These are phyloP conservation scores for Indicator maculatus DNA, from an alignment of 2,113 vertebrate species.

Conservation along the genomic window DNA sequence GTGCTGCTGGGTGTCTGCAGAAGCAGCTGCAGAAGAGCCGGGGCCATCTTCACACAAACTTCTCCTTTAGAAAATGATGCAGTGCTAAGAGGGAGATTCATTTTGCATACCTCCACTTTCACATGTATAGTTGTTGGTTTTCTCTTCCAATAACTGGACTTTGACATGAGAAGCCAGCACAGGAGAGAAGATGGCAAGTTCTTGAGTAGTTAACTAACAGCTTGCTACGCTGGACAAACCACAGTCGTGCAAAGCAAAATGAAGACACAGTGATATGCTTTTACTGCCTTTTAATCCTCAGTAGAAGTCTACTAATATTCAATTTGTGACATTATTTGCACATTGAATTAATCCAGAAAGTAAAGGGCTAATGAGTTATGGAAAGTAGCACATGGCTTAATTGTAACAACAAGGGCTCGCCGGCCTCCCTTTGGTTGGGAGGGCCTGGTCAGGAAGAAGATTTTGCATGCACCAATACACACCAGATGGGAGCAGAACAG, in stretches of 20 bases:
- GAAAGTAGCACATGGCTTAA: conserved; percentile 49
- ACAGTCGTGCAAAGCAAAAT: background rate
- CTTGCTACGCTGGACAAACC: background rate
- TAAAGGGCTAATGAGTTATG: conserved; percentile 55
- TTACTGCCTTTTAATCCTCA: conserved; percentile 50
- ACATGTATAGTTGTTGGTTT: background rate
- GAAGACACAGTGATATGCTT: conserved; percentile 48
- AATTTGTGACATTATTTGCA: conserved; percentile 68
- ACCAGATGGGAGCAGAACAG: background rate
- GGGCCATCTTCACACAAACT: background rate
- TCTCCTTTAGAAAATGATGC: background rate
- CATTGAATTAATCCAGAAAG: conserved; percentile 60
- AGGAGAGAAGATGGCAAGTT: background rate
- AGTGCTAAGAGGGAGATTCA: background rate
- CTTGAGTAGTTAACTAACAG: background rate
- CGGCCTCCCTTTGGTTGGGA: background rate
- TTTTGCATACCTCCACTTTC: rapidly evolving
- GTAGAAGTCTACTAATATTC: conserved; percentile 61
- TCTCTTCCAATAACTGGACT: background rate
- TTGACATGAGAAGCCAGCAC: rapidly evolving
- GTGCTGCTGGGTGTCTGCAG: background rate
- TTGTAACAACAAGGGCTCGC: conserved; percentile 44
- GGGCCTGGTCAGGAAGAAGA: conserved; percentile 10
- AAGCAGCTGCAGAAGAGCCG: background rate
- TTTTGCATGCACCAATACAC: background rate